These are phyloP conservation scores for Noctilio leporinus DNA, from an alignment of 2,113 vertebrate genomes.

Conservation along the genomic window DNA sequence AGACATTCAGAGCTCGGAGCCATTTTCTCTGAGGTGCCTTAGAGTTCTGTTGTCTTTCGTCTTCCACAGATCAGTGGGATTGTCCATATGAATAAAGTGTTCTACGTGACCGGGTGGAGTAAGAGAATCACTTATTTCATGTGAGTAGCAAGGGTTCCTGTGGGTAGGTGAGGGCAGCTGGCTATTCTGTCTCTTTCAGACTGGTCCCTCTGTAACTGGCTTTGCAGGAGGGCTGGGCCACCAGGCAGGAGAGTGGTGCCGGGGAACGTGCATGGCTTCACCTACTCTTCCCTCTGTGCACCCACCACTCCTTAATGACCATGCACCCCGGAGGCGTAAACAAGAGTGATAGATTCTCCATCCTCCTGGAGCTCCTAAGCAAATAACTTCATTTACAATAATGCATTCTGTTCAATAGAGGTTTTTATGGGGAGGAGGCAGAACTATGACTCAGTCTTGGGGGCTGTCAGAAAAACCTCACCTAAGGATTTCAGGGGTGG, in stretches of 20 bases:
- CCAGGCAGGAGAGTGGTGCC: background rate
- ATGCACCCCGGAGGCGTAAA: background rate
- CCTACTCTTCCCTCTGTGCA: background rate
- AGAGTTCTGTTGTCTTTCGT: background rate
- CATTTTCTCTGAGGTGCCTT: background rate
- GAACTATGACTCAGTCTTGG: background rate
- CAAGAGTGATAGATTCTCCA: background rate
- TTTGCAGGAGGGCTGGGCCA: background rate
- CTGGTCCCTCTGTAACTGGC: background rate
- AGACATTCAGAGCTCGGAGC: background rate
- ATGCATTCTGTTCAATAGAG: background rate
- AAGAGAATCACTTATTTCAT: constrained; percentile 69
- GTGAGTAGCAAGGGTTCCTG: constrained; percentile 48
- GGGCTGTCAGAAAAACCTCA: background rate
- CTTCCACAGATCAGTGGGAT: constrained; percentile 71
- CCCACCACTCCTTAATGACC: background rate
- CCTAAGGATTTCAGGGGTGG: background rate
- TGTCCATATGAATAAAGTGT: constrained; percentile 66
- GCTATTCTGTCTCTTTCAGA: no score
- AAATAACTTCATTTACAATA: background rate
- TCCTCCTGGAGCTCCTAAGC: background rate
- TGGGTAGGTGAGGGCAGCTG: background rate
- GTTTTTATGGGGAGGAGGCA: background rate
- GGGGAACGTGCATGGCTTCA: background rate
- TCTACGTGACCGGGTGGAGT: constrained; percentile 73